Evolutionary conservation across 1,140 invertebrate genomes (phyloP), one percentile per base, ranked within the genome.

Genomic region (Octopus bimaculoides): DNA sequence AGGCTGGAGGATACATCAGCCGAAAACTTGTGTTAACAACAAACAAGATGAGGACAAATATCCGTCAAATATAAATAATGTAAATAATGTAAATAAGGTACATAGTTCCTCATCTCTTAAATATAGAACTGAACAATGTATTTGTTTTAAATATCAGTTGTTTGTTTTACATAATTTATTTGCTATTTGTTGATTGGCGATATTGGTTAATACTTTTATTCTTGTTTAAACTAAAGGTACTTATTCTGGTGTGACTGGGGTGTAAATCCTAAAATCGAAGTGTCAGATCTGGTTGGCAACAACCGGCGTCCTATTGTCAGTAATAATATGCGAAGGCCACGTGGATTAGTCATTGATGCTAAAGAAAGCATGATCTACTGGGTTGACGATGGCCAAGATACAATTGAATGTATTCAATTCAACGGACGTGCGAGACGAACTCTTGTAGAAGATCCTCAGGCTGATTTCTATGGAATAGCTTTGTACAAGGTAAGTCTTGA

Each of bases 311-410:
- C 82, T 9, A 61, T 98, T 0, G 94, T 98, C 54, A 94, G 93
- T 0, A 95, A 93, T 52, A 96, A 97, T 1, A 89, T 98, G 26
- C 95, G 97, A 87, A 88, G 98, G 10, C 97, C 98, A 0, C 96
- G 98, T 92, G 97, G 97, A 0, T 89, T 99, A 17, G 96, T 96
- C 0, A 96, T 97, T 83, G 97, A 99, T 89, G 98, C 96, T 95
- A 93, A 97, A 20, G 95, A 93, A 0, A 93, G 94, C 52, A 97
- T 97, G 87, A 90, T 99, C 0, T 99, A 98, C 88, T 98, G 97
- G 97, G 91, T 98, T 54, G 97, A 98, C 89, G 97, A 96, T 7
- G 94, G 96, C 83, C 90, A 98, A 8, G 97, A 97, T 87, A 97
- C 95, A 0, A 95, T 99, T 55, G 97, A 98, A 91, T 96, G 97